phyloP scores from a whole-genome alignment of 2,888 invertebrate species.

The Xestobium rufovillosum region DNA sequence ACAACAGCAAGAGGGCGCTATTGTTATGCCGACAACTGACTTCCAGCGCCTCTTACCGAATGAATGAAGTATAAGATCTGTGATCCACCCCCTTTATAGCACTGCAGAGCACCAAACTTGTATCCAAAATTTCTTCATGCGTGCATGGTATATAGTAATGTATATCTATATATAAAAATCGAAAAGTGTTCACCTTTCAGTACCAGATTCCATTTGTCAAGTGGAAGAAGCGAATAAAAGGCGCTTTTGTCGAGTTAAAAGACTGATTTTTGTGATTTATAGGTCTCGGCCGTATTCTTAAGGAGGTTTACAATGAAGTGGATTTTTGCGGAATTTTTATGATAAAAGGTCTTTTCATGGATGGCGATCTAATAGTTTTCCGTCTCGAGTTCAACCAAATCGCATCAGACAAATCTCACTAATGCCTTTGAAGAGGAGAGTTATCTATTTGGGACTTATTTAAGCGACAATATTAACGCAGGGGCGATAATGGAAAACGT shows the following conservation, averaged over 20 bases:
- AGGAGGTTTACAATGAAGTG: conserved; percentile 19
- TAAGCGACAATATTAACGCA: too few species aligned
- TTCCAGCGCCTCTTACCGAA: conserved; percentile 29
- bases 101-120: conserved; percentile 15
- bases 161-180: conserved; percentile 41
- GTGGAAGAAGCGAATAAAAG: conserved; percentile 34
- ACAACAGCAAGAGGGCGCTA: conserved; percentile 26
- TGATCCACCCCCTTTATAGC: conserved; percentile 16
- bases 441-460: too few species aligned
- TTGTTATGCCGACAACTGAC: conserved; percentile 29
- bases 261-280: conserved; percentile 36
- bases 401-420: too few species aligned
- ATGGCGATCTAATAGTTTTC: too few species aligned
- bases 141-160: conserved; percentile 32
- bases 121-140: conserved; percentile 28
- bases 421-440: too few species aligned
- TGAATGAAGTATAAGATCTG: conserved; percentile 28
- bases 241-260: conserved; percentile 32
- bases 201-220: conserved; percentile 44
- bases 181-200: conserved; percentile 43
- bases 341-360: too few species aligned
- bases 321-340: conserved; percentile 28
- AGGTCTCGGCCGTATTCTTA: conserved; percentile 20
- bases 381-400: too few species aligned
- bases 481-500: too few species aligned